Conservation (phyloP, 2,888 invertebrate genomes). For the Amphiduros pacificus region DNA sequence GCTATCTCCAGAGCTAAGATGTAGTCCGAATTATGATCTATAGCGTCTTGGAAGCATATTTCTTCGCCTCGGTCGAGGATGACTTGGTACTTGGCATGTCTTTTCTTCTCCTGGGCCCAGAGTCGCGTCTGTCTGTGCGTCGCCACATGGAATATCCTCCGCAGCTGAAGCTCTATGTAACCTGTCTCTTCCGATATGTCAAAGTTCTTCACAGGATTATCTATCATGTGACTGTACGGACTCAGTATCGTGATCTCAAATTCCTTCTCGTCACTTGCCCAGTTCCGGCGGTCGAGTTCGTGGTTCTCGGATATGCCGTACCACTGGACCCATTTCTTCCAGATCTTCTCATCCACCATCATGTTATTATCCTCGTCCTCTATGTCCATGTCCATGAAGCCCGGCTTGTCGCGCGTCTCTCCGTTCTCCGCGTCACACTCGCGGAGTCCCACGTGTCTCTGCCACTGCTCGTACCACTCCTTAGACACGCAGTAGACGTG, state of each 20-base stretch:
- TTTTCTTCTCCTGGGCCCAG: constrained; percentile 29
- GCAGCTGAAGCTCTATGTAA: constrained; percentile 30
- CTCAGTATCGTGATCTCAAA: constrained; percentile 31
- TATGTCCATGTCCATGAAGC: constrained; percentile 22
- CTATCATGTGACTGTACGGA: constrained; percentile 28
- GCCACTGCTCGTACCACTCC: constrained; percentile 28
- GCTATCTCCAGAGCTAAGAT: constrained; percentile 30
- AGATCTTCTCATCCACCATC: constrained; percentile 37
- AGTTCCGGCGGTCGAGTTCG: constrained; percentile 32
- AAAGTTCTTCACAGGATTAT: constrained; percentile 29
- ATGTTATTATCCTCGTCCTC: constrained; percentile 32
- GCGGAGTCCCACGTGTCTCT: constrained; percentile 24
- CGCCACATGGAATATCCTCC: constrained; percentile 27
- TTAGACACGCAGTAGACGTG: constrained; percentile 29
- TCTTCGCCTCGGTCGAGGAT: constrained; percentile 26
- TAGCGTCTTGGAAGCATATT: constrained; percentile 21
- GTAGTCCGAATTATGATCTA: constrained; percentile 25
- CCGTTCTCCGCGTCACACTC: constrained; percentile 1
- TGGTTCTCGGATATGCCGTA: constrained; percentile 33
- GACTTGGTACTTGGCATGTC: constrained; percentile 18
- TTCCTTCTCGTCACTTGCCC: constrained; percentile 33
- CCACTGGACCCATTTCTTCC: constrained; percentile 38
- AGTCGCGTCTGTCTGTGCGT: constrained; percentile 21
- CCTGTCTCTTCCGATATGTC: constrained; percentile 29
- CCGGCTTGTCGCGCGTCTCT: constrained; percentile 3